Base-by-base conservation (phyloP, 1,140 invertebrate species). In the Phocides pigmalion region DNA sequence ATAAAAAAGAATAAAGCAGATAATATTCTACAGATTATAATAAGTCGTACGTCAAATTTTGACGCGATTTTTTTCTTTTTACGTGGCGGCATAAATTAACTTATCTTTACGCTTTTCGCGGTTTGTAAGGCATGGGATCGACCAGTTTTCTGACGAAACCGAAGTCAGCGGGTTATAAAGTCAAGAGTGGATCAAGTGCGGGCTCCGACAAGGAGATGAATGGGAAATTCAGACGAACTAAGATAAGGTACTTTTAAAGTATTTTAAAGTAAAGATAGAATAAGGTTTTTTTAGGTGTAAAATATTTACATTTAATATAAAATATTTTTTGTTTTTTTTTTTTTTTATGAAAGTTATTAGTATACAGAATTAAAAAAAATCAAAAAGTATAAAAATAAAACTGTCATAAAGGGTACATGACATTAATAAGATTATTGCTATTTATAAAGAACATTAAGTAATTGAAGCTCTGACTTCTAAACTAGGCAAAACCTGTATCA, bases 131-230 rank as follows among this genome's bases (percentile, higher is more conserved):
- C 16, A 90, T 90, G 88, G 88, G 88, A 42, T 90, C 88, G 47
- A 90, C 85, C 22, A 90, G 76, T 82, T 90, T 85, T 54, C 62
- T 85, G 62, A 82, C 74, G 6, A 89, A 90, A 56, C 67, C 83
- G 0, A 90, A 84, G 67, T 69, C 77, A 16, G 66, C 51, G n/a
- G 76, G 75, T 14, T 87, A 83, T 47, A 79, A 78, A 65, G 72
- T 68, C 9, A 90, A 87, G 66, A 89, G 85, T 64, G 87, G 83
- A 16, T 88, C 85, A 20, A 89, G 85, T 67, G 80, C 58, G 0
- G 86, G 88, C 0, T 89, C 86, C 4, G 88, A 90, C 19, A 89
- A 84, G 47, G 88, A 90, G 32, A 85, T 89, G 78, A 87, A 82
- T 56, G 87, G 79, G 16, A 90, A 89, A 62, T 59, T 90, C 19